Evolutionary conservation across 1,140 invertebrate species (phyloP), one percentile per base, ranked within the genome.

Genomic region (Frieseomelitta varia): DNA sequence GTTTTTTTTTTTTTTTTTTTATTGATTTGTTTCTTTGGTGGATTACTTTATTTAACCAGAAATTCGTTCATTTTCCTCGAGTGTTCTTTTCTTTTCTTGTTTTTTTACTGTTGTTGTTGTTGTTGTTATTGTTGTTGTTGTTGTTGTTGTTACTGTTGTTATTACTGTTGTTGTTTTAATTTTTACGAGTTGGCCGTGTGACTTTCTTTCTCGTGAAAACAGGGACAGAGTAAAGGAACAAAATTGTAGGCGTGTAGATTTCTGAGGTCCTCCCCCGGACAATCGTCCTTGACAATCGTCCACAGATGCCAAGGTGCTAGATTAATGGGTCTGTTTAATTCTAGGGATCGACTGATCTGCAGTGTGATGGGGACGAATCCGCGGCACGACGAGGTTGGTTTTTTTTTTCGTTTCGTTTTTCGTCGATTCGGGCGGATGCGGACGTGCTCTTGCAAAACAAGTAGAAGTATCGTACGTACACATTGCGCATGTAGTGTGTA

Each of bases 401-500:
- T n/a, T 39, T 39, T 39, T 39, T 39, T 47, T 47, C 39, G 27
- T 30, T 12, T 51, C 0, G 30, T 21, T 17, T 14, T 51, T 6
- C 11, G 19, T 74, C n/a, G 30, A n/a, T n/a, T n/a, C n/a, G 58
- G n/a, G 6, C 0, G n/a, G 39, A 75, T 58, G n/a, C 39, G 19
- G 27, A 68, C 39, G 63, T 68, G 63, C 77, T 78, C 27, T 51
- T 68, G 47, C 34, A n/a, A n/a, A n/a, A 68, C 63, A 61, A n/a
- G 24, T 47, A 24, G 6, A 47, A 24, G 34, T 61, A 47, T 39
- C 30, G 30, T 30, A n/a, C 2, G 21, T 68, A 78, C 19, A 67
- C 63, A 63, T 21, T 24, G 58, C 4, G 2, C 30, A 30, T 30
- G 27, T n/a, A n/a, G n/a, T 21, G 76, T 53, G 27, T n/a, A 69